A percentile compares a stretch with the other conserved stretches of the same genome.
Evolutionary conservation across 2,888 invertebrate species (phyloP).

Genomic region (Pandemis cinnamomeana): DNA sequence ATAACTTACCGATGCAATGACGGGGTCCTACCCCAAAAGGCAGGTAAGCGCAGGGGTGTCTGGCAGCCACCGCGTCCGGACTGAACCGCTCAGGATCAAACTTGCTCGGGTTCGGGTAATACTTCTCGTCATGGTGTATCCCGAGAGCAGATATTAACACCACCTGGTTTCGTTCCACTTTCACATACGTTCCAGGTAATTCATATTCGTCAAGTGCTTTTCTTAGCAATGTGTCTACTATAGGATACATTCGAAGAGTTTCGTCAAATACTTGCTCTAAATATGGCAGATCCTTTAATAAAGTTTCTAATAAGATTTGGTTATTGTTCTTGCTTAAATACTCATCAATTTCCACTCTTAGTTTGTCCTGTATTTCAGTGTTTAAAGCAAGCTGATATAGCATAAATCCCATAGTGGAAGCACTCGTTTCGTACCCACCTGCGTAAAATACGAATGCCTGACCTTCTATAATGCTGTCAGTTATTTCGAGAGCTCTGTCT

Average conservation of each 20-base stretch:
- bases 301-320: constrained; percentile 9
- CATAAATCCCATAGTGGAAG: constrained; percentile 38
- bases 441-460: constrained; percentile 37
- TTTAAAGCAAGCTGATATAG: constrained; percentile 37
- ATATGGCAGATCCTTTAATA: constrained; percentile 19
- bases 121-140: constrained; percentile 44
- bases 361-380: constrained; percentile 31
- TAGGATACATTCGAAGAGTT: constrained; percentile 5
- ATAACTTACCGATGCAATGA: constrained; percentile 43
- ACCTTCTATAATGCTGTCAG: constrained; percentile 33
- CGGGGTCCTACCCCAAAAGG: constrained; percentile 47
- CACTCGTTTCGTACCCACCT: constrained; percentile 41
- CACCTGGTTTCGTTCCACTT: constrained; percentile 13
- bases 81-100: constrained; percentile 48
- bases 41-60: constrained; percentile 44
- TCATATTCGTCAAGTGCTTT: constrained; percentile 8
- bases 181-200: constrained; percentile 17
- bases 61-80: constrained; percentile 42
- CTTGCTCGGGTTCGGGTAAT: constrained; percentile 45
- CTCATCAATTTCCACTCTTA: constrained; percentile 31
- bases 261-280: constrained; percentile 35
- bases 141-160: constrained; percentile 35
- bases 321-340: constrained; percentile 16
- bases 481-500: constrained; percentile 21
- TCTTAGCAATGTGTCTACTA: constrained; percentile 12